These are phyloP conservation scores for Sepioteuthis lessoniana DNA, from an alignment of 2,888 invertebrate species.

Conservation along the genomic window DNA sequence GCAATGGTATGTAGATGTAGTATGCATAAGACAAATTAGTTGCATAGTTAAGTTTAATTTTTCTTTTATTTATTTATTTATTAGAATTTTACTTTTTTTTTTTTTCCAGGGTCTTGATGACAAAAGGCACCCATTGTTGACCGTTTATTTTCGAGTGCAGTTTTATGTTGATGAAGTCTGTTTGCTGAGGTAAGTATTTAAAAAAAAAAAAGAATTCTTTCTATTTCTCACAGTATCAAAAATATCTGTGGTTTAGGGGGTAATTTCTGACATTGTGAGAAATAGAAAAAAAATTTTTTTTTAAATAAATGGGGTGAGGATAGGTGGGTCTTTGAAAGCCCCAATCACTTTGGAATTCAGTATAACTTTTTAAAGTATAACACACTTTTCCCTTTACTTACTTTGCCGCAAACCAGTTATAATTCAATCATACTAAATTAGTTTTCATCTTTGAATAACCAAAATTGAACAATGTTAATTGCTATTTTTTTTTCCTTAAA, in stretches of 20 bases:
- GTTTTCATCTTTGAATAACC: background rate
- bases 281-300: background rate
- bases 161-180: constrained; percentile 94
- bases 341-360: background rate
- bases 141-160: constrained; percentile 91
- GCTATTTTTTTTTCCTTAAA: no score
- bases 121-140: constrained; percentile 90
- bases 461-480: background rate
- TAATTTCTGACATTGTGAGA: background rate
- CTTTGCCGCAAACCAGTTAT: background rate
- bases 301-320: background rate
- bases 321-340: background rate
- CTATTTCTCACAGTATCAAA: no score
- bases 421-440: no score
- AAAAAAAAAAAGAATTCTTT: no score
- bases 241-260: no score
- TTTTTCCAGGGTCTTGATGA: constrained; percentile 73
- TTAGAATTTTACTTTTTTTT: background rate
- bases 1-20: no score
- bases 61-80: no score
- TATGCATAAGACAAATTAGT: no score
- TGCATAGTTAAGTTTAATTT: no score
- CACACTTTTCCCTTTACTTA: background rate
- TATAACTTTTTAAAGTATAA: background rate
- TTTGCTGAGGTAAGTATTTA: constrained; percentile 81